Evolutionary conservation across 2,113 vertebrate species (phyloP), one percentile per base, ranked within the genome.

Genomic region (Oncorhynchus tshawytscha): DNA sequence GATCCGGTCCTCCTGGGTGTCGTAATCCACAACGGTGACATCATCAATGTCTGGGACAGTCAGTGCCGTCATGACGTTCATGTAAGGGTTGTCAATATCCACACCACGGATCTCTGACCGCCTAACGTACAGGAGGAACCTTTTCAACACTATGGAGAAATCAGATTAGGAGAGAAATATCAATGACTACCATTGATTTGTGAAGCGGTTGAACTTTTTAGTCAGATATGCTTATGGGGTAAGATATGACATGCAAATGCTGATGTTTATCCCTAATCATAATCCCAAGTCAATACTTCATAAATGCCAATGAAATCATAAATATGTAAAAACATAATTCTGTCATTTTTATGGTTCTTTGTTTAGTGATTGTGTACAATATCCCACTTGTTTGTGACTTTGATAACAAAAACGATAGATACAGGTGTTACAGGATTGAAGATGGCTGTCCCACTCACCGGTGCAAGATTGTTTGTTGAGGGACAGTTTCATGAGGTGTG

Each of bases 31-130:
- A 39, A 97, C 95, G 0, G 96, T 97, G 64, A 99, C 98, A 77
- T 99, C 96, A 80, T 99, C 97, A n/a, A 98, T 98, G 86, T 99
- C 97, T 11, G 98, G 97, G 51, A 98, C 95, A 0, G 97, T 99
- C 51, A 99, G 95, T 1, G 98, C 96, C 2, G 97, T 99, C 92
- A 99, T 99, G 84, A 97, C 96, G 78, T 99, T 99, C 92, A 98
- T 95, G 81, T 99, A 99, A 0, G 98, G 98, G 84, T 98, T 95
- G 68, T 99, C 98, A n/a, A 97, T 95, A 82, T 98, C 96, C 81
- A 99, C 97, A 0, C 98, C 98, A 70, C 98, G 95, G 85, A 99
- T 99, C 93, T 99, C 98, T 11, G 97, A 97, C 24, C 72, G 95
- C 2, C 97, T 94, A 74, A 96, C 96, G 54, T 99, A 99, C 45